phyloP scores from a whole-genome alignment of 1,140 invertebrate genomes.

The Panagrolaimus sp. region DNA sequence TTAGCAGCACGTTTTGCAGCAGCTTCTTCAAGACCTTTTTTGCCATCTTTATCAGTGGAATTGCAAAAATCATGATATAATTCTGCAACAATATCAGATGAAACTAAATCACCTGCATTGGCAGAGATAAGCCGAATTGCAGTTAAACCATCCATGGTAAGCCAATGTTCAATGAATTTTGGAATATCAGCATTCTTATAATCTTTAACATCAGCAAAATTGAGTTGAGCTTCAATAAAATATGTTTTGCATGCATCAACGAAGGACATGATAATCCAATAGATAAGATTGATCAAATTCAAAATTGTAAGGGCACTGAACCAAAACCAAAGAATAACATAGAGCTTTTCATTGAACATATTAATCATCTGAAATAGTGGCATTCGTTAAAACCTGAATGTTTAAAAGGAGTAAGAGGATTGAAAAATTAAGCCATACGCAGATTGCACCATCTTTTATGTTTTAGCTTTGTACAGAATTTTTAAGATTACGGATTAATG shows the following conservation, averaged over 20 bases:
- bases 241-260: neutral
- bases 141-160: neutral
- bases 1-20: too few species aligned
- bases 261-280: conserved; percentile 24
- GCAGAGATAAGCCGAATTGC: neutral
- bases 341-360: conserved; percentile 59
- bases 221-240: neutral
- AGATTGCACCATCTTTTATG: too few species aligned
- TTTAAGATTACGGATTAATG: too few species aligned
- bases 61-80: too few species aligned
- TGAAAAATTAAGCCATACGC: neutral
- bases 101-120: neutral
- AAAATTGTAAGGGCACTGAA: conserved; percentile 46
- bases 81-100: neutral
- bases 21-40: too few species aligned
- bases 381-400: too few species aligned
- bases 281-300: conserved; percentile 41
- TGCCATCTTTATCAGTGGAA: too few species aligned
- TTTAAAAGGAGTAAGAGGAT: neutral
- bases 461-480: too few species aligned
- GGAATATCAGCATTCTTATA: too few species aligned
- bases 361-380: conserved; percentile 27
- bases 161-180: too few species aligned
- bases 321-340: conserved; percentile 60
- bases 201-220: too few species aligned